Percentiles rank a stretch among this genome's conserved stretches.
These are phyloP conservation scores for Drosophila atripex DNA, from an alignment of 2,888 invertebrate species.

Conservation along the genomic window DNA sequence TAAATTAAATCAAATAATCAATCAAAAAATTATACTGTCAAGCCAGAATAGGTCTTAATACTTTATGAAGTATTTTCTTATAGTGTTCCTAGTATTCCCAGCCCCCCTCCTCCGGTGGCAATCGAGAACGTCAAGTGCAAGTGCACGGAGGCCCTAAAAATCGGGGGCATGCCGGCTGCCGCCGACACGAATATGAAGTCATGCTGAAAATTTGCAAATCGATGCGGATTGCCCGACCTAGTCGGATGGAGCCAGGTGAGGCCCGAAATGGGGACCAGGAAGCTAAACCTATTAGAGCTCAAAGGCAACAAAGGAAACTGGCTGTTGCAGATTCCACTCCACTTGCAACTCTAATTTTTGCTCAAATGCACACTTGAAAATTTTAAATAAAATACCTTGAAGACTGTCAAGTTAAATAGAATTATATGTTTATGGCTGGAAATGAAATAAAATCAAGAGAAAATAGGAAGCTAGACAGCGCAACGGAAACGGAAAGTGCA, in stretches of 20 bases:
- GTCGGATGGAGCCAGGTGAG: not conserved
- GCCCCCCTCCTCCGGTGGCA: not conserved
- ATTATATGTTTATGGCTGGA: not conserved
- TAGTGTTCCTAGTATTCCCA: not conserved
- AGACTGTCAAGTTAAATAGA: not conserved
- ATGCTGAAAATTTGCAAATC: constrained; percentile 49
- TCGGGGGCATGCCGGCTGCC: not conserved
- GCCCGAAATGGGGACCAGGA: not conserved
- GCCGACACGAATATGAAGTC: constrained; percentile 17
- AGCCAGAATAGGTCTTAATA: too few species aligned
- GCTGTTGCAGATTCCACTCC: not conserved
- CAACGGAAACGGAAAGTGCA: constrained; percentile 14
- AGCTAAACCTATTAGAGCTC: constrained; percentile 5
- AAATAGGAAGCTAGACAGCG: not conserved
- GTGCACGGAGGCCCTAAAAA: constrained; percentile 9
- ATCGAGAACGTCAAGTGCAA: constrained; percentile 13
- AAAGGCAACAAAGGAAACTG: not conserved
- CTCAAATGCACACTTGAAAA: not conserved
- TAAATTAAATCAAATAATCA: not conserved
- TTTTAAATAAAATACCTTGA: not conserved
- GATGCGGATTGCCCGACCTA: constrained; percentile 26
- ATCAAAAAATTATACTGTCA: not conserved
- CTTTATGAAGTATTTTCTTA: not conserved
- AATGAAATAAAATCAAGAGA: not conserved
- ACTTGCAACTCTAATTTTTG: too few species aligned